Evolutionary conservation across 2,113 vertebrate genomes (phyloP).

Genomic region (Hepsetus odoe): DNA sequence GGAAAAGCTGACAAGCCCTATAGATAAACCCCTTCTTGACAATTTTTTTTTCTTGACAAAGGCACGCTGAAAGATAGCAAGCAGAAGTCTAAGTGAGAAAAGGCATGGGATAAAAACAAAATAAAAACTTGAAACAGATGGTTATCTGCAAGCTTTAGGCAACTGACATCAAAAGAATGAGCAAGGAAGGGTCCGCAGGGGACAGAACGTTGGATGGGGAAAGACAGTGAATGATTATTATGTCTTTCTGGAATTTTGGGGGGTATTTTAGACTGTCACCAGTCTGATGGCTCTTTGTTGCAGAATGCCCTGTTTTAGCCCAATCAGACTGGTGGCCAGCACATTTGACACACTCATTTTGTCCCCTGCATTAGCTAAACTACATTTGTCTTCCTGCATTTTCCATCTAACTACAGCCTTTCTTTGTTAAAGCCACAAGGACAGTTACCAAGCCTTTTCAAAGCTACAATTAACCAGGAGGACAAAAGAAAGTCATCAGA

Average conservation of each 20-base stretch:
- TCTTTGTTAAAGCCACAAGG: neutral
- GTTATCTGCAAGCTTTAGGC: neutral
- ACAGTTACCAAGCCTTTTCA: neutral
- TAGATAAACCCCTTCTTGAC: neutral
- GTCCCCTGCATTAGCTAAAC: neutral
- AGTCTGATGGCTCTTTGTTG: neutral
- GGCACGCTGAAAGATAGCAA: neutral
- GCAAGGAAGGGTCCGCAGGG: neutral
- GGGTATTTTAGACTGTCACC: neutral
- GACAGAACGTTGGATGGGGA: neutral
- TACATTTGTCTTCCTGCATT: neutral
- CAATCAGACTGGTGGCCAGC: neutral
- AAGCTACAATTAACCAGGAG: neutral
- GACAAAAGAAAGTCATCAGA: neutral
- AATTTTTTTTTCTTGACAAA: neutral
- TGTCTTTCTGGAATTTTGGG: neutral
- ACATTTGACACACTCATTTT: neutral
- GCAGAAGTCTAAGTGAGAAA: neutral
- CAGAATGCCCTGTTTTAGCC: neutral
- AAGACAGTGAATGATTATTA: neutral
- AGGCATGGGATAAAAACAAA: neutral
- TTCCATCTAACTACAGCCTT: neutral
- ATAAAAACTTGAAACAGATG: neutral
- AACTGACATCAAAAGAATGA: slow-evolving; percentile 27
- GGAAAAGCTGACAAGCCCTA: slow-evolving; percentile 8